Evolutionary conservation across 2,797 vertebrate genomes (phyloP), one percentile per base, ranked within the genome.

Genomic region (Peromyscus nudipes): DNA sequence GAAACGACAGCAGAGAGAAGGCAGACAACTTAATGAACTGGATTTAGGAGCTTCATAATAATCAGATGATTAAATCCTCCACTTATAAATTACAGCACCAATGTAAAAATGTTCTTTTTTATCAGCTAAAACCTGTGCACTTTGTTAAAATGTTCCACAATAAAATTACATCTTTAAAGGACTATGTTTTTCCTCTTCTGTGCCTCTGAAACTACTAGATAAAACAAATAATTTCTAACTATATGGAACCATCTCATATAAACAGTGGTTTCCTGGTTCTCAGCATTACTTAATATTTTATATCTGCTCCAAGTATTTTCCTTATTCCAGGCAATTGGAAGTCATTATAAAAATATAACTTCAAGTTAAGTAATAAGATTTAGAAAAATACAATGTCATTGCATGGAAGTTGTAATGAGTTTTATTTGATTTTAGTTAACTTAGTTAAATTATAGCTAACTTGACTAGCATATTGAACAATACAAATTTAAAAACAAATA

Each of bases 211-310:
- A 60, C 13, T 81, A n/a, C 21, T 89, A 52, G 86, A 64, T 76
- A 88, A 96, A 94, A 77, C 62, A 55, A 86, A 57, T 94, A 77
- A 84, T 84, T 89, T 89, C 85, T 90, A 92, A 85, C 49, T 62
- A 60, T 21, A 37, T 12, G 71, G 10, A 80, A 40, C 17, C 25
- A 89, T 49, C 12, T 89, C 57, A 17, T 60, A 92, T n/a, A 93
- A 89, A 89, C 19, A 80, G 29, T 60, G 80, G 34, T 55, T 43
- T 94, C 92, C 55, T 94, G 80, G 3, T 60, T 76, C 93, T 71
- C 25, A 87, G 17, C 12, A 77, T 23, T 62, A 37, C 49, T 40
- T 69, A 93, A 11, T 62, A 89, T 52, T 71, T 92, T 84, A 43
- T 49, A 89, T 69, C 76, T 91, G 37, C 17, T 80, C 25, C 13